Evolutionary conservation across 2,113 vertebrate genomes (phyloP).

Genomic region (Nibea albiflora): DNA sequence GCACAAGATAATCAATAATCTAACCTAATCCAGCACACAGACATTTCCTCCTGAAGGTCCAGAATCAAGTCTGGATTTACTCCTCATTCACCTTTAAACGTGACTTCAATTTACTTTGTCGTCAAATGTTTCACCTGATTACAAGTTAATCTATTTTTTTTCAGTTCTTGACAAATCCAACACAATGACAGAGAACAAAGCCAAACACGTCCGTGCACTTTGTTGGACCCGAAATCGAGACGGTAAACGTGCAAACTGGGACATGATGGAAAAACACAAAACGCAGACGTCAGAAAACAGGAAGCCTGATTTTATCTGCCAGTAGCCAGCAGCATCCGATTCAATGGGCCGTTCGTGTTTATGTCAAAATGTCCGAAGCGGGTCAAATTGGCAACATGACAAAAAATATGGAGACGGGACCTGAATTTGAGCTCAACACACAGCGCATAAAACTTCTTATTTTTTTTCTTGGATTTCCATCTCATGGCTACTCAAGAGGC

Average conservation of each 20-base stretch:
- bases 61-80: background rate
- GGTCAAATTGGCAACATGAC: background rate
- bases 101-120: background rate
- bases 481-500: background rate
- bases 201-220: background rate
- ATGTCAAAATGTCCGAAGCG: background rate
- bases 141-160: too few relatives aligned
- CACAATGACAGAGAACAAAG: background rate
- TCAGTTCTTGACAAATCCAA: background rate
- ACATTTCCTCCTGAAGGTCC: background rate
- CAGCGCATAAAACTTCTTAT: background rate
- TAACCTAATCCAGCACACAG: background rate
- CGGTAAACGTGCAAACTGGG: background rate
- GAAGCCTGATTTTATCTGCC: slow-evolving; percentile 18
- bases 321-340: background rate
- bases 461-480: background rate
- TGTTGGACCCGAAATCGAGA: background rate
- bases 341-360: background rate
- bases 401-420: background rate
- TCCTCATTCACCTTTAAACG: background rate
- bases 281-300: background rate
- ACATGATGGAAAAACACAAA: slow-evolving; percentile 6
- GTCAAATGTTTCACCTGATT: background rate
- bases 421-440: background rate
- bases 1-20: background rate